Conservation (phyloP, 2,888 invertebrate genomes). For the Pterostichus niger region DNA sequence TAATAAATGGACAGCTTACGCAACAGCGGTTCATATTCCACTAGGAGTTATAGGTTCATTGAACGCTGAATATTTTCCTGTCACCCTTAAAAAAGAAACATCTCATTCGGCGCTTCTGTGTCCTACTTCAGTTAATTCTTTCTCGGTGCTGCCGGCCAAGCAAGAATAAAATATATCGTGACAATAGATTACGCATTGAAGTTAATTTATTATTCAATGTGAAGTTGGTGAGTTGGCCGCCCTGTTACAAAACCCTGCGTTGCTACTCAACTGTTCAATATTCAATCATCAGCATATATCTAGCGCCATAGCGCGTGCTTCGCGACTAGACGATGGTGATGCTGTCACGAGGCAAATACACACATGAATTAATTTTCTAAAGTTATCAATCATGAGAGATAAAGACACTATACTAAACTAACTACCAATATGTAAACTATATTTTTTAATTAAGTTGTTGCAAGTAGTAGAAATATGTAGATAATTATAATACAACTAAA, state of each 20-base stretch:
- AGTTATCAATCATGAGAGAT: slow-evolving; percentile 7
- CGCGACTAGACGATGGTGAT: neutral
- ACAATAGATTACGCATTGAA: slow-evolving; percentile 44
- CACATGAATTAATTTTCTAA: neutral
- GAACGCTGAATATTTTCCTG: no score
- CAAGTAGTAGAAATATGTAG: no score
- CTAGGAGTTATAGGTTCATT: no score
- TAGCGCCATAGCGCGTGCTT: neutral
- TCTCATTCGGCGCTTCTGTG: no score
- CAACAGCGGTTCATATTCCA: no score
- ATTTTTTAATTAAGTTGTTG: slow-evolving; percentile 8
- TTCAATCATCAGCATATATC: neutral
- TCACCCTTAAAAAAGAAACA: no score
- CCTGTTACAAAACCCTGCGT: slow-evolving; percentile 12
- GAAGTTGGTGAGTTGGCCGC: slow-evolving; percentile 10
- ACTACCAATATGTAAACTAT: neutral
- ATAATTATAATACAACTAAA: neutral
- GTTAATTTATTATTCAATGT: slow-evolving; percentile 28
- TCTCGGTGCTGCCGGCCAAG: no score
- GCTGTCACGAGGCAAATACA: neutral
- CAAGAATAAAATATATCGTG: slow-evolving; percentile 25
- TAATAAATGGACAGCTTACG: no score
- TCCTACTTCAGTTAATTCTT: no score
- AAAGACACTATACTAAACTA: neutral
- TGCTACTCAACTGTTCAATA: neutral